Evolutionary conservation across 2,113 vertebrate species (phyloP).

Genomic region (Empidonax alnorum): DNA sequence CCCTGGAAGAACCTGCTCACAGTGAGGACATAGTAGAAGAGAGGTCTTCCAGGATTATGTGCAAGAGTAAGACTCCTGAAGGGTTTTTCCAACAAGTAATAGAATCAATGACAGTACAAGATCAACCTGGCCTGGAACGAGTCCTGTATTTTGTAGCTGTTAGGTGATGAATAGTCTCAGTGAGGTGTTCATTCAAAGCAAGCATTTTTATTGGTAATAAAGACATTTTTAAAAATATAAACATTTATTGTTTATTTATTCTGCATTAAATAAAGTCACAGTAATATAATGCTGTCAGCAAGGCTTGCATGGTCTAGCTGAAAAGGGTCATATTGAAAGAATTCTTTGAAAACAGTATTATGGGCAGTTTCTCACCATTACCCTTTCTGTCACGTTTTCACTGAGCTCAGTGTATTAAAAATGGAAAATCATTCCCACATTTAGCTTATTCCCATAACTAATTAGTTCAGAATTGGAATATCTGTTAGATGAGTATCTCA

Average conservation of each 20-base stretch:
- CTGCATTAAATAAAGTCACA: background rate
- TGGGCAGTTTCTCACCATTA: slow-evolving; percentile 22
- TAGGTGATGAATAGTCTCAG: background rate
- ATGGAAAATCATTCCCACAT: slow-evolving; percentile 32
- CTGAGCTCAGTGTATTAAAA: background rate
- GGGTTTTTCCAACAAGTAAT: background rate
- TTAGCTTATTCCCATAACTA: slow-evolving; percentile 39
- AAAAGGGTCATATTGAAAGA: background rate
- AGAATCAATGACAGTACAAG: background rate
- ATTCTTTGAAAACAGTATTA: background rate
- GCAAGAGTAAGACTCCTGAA: background rate
- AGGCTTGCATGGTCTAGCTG: background rate
- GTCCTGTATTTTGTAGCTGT: background rate
- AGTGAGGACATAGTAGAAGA: background rate
- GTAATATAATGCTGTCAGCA: background rate
- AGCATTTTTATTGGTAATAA: background rate
- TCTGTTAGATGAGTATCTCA: background rate
- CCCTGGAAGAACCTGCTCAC: background rate
- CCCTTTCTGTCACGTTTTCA: slow-evolving; percentile 3
- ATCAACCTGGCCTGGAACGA: background rate
- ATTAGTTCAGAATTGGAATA: slow-evolving; percentile 40
- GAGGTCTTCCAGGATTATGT: background rate
- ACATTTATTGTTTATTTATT: background rate
- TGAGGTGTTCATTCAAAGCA: background rate
- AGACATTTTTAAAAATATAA: background rate